Base-by-base conservation (phyloP, 2,888 invertebrate species). In the Drosophila buzzatii region DNA sequence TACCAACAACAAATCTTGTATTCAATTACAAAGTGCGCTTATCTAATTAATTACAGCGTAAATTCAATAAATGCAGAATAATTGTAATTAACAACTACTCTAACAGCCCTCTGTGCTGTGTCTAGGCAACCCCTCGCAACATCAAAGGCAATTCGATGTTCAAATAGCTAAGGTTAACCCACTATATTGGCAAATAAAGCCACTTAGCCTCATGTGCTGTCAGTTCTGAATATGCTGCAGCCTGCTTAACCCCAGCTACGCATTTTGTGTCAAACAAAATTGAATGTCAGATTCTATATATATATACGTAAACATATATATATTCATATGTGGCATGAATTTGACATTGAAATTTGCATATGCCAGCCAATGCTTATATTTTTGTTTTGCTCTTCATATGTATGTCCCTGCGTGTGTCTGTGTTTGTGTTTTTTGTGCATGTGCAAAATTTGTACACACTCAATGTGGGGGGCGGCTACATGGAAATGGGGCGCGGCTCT, bases 311-410 rank as follows among this genome's bases (percentile, higher is more conserved):
- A 0, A 14, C 5, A 37, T 60, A 61, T 55, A 56, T 64, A 55
- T 63, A 63, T 79, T 73, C 63, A 73, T 87, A 66, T 70, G 66
- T 52, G 66, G 71, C 85, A 79, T 78, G 82, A 71, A 70, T 79
- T 82, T 89, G 89, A 86, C 87, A 86, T 87, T 86, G 87, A 87
- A 84, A 89, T 85, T 89, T 86, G 76, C 85, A 87, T 85, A 76
- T 73, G 80, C 70, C 85, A 73, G 27, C 75, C 68, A 66, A 73
- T 76, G 82, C 58, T 61, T 42, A 70, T 59, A 69, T 75, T 74
- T 73, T 73, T 70, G 79, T 82, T 61, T 83, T 83, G 81, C 74
- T 76, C 72, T 74, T 31, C 60, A 18, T 41, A 41, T 8, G 3
- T n/a, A 1, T n/a, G 7, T 39, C 16, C 6, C 16, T 63, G 20